Base-by-base conservation (phyloP, 2,113 vertebrate species). In the Engystomops pustulosus region DNA sequence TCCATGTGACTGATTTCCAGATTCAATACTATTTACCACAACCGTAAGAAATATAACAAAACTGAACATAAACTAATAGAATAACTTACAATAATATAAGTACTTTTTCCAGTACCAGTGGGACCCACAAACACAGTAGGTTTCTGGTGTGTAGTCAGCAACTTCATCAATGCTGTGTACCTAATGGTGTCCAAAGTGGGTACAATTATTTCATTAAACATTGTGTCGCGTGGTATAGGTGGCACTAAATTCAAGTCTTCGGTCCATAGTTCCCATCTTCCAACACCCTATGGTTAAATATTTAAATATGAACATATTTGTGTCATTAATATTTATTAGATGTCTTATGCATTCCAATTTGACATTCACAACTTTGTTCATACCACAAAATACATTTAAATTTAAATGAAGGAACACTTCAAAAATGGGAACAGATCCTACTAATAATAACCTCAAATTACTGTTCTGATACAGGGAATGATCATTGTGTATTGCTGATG, bases 181-280 rank as follows among this genome's bases (percentile, higher is more conserved):
- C 95, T 93, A 51, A 97, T 53, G 0, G 96, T 98, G 89, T 98
- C 95, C 88, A 96, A 89, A 58, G 96, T 97, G n/a, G 96, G 96
- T 4, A 97, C 96, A 60, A 97, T 97, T 88, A 97, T 98, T 89
- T 97, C 94, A 83, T 94, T 97, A 87, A 98, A 97, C 91, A 93
- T 86, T 87, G 91, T n/a, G 70, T 96, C 95, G 78, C 89, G 93
- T 81, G 89, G 77, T 77, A 98, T 95, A n/a, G 94, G 85, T 81
- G 92, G 92, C 6, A 92, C 89, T 0, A 87, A 72, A 82, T 88
- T 92, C 20, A 98, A 87, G 85, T 91, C 90, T 74, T 95, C 93
- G 34, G 93, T 90, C 96, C 96, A 97, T 23, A 92, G 89, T 83
- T 97, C 94, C 96, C 96, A 98, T 87, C 91, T 91, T 76, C 97